These are phyloP conservation scores for Eurytoma californica DNA, from an alignment of 2,888 invertebrate species.

Conservation along the genomic window DNA sequence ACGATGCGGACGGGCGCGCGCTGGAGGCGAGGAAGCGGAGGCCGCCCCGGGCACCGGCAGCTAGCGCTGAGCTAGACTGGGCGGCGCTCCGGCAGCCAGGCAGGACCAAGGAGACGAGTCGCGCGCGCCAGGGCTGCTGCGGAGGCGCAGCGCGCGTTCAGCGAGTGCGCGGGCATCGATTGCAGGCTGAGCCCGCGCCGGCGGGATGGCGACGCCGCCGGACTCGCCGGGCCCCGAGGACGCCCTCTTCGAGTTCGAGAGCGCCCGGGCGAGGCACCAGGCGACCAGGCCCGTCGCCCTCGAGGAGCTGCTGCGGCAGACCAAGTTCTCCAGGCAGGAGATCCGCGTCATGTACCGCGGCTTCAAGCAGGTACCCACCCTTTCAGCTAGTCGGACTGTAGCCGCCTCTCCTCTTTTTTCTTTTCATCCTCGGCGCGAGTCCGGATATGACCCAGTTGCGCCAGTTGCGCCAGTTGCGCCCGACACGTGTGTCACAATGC, in stretches of 20 bases:
- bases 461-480: too few relatives aligned
- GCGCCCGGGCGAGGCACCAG: slow-evolving; percentile 81
- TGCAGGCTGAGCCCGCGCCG: not conserved
- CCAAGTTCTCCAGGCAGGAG: slow-evolving; percentile 96
- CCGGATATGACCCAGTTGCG: too few relatives aligned
- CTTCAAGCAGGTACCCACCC: slow-evolving; percentile 89
- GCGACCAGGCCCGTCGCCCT: slow-evolving; percentile 90
- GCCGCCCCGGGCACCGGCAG: too few relatives aligned
- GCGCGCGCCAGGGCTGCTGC: not conserved
- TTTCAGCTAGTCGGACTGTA: too few relatives aligned
- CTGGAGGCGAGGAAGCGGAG: not conserved
- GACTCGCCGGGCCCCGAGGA: slow-evolving; percentile 89
- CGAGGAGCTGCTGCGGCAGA: slow-evolving; percentile 93
- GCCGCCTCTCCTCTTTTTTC: too few relatives aligned
- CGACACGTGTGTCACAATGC: too few relatives aligned
- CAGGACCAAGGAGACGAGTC: too few relatives aligned
- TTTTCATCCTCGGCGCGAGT: too few relatives aligned
- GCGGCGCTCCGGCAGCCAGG: too few relatives aligned
- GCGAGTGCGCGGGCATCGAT: not conserved
- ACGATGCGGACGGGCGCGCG: too few relatives aligned
- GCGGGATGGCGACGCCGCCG: slow-evolving; percentile 87
- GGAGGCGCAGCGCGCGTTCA: not conserved
- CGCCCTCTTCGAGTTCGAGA: slow-evolving; percentile 90
- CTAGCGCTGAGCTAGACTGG: too few relatives aligned
- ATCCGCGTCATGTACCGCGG: slow-evolving; percentile 98